Conservation (phyloP, 2,797 vertebrate species). For the Lycodopsis pacificus region DNA sequence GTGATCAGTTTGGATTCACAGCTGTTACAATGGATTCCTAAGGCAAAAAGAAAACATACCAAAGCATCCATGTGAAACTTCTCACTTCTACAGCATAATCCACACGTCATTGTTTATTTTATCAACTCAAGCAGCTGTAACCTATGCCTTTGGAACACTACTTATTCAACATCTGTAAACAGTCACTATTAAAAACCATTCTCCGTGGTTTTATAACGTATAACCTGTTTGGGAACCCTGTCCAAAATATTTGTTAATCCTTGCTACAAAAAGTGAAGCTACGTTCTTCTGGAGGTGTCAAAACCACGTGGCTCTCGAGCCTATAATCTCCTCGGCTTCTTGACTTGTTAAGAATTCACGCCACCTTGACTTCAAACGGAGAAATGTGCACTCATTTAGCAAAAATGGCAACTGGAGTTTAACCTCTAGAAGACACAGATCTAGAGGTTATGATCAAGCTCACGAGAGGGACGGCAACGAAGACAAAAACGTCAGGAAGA, state of each 20-base stretch:
- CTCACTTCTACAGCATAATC: neutral
- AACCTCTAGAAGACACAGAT: neutral
- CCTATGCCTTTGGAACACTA: neutral
- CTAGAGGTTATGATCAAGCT: neutral
- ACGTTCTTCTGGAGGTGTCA: neutral
- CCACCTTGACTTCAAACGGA: neutral
- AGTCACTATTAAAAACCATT: neutral
- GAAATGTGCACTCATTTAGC: neutral
- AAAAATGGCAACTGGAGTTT: conserved; percentile 1
- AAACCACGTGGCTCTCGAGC: neutral
- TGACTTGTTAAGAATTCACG: neutral
- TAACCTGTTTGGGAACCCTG: neutral
- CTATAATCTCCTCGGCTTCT: neutral
- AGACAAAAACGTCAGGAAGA: neutral
- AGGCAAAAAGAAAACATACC: neutral
- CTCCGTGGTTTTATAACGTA: neutral
- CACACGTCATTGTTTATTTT: neutral
- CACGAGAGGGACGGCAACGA: neutral
- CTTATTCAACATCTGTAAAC: neutral
- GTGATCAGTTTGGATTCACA: neutral
- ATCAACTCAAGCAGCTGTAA: neutral
- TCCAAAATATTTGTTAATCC: neutral
- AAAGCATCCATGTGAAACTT: neutral
- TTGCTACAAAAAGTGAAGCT: neutral
- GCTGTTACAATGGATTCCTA: neutral